Percentiles rank a stretch among this genome's conserved stretches.
phyloP scores from a whole-genome alignment of 2,113 vertebrate genomes.

The Amblyornis subalaris region DNA sequence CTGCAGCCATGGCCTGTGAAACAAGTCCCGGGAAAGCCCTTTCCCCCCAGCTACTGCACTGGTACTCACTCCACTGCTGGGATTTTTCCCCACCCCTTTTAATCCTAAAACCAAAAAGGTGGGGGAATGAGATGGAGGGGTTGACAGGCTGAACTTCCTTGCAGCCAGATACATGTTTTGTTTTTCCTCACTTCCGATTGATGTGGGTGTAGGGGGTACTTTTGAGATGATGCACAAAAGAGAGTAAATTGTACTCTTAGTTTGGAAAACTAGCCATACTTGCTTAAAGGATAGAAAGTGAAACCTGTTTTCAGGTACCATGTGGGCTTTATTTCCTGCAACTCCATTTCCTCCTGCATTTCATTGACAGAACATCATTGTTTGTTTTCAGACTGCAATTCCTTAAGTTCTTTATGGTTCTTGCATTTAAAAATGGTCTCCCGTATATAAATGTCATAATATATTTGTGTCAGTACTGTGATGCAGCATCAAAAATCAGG shows the following conservation, averaged over 20 bases:
- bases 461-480: not conserved
- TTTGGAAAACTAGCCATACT: not conserved
- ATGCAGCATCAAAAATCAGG: not conserved
- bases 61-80: not conserved
- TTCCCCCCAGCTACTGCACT: not conserved
- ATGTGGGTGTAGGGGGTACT: not conserved
- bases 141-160: not conserved
- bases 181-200: not conserved
- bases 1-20: not conserved
- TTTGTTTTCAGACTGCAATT: not conserved
- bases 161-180: not conserved
- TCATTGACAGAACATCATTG: not conserved
- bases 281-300: not conserved
- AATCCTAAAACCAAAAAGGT: not conserved
- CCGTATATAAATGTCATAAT: not conserved
- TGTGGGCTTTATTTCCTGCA: not conserved
- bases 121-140: accelerated
- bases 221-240: not conserved
- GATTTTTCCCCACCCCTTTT: not conserved
- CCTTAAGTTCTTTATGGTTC: not conserved
- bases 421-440: not conserved
- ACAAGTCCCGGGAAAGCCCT: not conserved
- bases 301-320: not conserved
- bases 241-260: not conserved
- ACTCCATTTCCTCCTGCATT: not conserved